phyloP scores from a whole-genome alignment of 2,113 vertebrate species.

The Pycnonotus jocosus region DNA sequence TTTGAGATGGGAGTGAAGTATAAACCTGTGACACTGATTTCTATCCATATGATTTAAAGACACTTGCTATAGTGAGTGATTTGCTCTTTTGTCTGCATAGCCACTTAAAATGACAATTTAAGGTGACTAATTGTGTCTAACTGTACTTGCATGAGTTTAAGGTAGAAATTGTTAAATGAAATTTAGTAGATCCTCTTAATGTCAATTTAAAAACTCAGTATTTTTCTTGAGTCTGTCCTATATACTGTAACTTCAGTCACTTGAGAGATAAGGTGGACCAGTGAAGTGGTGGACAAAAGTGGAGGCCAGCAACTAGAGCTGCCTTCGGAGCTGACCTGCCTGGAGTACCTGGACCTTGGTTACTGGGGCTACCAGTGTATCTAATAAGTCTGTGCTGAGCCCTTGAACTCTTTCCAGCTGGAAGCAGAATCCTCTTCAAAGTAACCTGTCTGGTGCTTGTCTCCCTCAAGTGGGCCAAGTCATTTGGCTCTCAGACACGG shows the following conservation, averaged over 20 bases:
- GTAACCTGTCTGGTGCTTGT: neutral
- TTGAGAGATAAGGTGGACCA: neutral
- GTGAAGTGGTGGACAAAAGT: neutral
- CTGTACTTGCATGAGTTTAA: neutral
- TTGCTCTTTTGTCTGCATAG: neutral
- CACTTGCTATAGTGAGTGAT: neutral
- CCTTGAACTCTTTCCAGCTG: neutral
- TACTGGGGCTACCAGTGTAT: neutral
- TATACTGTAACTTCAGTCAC: neutral
- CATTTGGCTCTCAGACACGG: neutral
- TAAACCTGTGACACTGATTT: neutral
- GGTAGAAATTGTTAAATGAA: neutral
- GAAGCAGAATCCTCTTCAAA: neutral
- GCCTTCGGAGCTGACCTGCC: neutral
- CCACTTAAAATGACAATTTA: neutral
- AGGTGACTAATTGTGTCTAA: neutral
- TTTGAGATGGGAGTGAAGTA: neutral
- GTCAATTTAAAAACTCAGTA: neutral
- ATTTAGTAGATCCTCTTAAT: neutral
- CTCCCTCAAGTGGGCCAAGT: neutral
- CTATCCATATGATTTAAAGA: neutral
- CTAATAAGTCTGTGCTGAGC: neutral
- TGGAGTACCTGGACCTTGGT: neutral
- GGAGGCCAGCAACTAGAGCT: neutral
- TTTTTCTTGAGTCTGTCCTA: neutral